Conservation (phyloP, 1,140 invertebrate species). For the Aphis craccivora region DNA sequence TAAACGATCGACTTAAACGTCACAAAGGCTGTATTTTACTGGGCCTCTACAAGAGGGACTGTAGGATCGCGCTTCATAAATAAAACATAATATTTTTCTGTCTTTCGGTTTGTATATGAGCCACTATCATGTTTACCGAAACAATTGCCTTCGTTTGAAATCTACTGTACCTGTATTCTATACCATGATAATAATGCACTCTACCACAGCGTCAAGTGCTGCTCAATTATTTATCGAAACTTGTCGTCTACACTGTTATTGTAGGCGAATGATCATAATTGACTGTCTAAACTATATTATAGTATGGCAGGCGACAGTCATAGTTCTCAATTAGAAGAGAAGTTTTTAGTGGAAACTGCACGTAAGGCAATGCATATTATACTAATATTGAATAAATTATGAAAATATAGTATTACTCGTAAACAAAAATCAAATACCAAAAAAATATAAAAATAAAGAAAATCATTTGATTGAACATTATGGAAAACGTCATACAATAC, state of each 20-base stretch:
- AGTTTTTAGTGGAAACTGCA: neutral
- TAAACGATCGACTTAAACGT: slow-evolving; percentile 18
- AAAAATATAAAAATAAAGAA: too few relatives aligned
- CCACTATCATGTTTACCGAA: neutral
- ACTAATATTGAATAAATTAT: neutral
- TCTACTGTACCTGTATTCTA: neutral
- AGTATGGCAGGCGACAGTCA: neutral
- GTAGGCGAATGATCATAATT: neutral
- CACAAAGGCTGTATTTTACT: neutral
- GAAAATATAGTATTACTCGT: neutral
- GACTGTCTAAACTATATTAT: neutral
- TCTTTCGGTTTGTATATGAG: neutral
- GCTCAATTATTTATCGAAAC: neutral
- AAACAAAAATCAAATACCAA: neutral
- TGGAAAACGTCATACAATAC: too few relatives aligned
- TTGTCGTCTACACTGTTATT: neutral
- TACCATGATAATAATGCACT: neutral
- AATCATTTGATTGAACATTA: too few relatives aligned
- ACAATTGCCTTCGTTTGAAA: neutral
- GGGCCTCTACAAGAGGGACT: neutral
- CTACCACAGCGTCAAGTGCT: neutral
- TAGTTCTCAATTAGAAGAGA: neutral
- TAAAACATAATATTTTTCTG: slow-evolving; percentile 21
- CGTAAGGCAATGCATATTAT: neutral
- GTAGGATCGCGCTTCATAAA: neutral